Evolutionary conservation across 1,140 invertebrate species (phyloP), one percentile per base, ranked within the genome.

Genomic region (Lucilia cuprina): DNA sequence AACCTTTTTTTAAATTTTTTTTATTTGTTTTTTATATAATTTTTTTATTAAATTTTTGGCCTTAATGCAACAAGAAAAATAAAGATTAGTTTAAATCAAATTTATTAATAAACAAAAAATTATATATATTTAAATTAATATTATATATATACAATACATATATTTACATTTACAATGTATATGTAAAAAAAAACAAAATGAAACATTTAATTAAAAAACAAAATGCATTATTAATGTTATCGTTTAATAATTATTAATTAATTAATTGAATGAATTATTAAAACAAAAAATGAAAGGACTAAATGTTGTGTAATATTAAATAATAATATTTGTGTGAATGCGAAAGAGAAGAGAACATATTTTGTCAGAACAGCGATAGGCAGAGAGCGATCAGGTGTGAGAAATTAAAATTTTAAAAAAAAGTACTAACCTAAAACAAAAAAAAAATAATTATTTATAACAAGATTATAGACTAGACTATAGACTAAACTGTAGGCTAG

Each of bases 81-180:
- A 82, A 82, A 82, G 82, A 82, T 82, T 82, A 82, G 82, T 84
- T 84, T 74, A 84, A 82, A 82, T 84, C 41, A 74, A 84, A 84
- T 84, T 82, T 80, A 84, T 83, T 74, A 77, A 84, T 84, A 74
- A 70, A 77, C 21, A 75, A 35, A 77, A 35, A 83, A 35, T 47
- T 21, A 49, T 74, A 83, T 75, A 82, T 82, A 84, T 84, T 84
- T 82, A 84, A 83, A 82, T 82, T 77, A 83, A 84, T 83, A 82
- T 84, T 84, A 78, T 78, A 84, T 84, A 84, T 60, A 83, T n/a
- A 83, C 41, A 83, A 47, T 82, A 82, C 49, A 82, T 82, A 82
- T 82, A 82, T 82, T 65, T 82, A 82, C 60, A 82, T 82, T 65
- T 82, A 82, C 50, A 82, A 82, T 82, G 60, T 82, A 82, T 82